phyloP scores from a whole-genome alignment of 2,113 vertebrate genomes.

The Ramphastos sulfuratus region DNA sequence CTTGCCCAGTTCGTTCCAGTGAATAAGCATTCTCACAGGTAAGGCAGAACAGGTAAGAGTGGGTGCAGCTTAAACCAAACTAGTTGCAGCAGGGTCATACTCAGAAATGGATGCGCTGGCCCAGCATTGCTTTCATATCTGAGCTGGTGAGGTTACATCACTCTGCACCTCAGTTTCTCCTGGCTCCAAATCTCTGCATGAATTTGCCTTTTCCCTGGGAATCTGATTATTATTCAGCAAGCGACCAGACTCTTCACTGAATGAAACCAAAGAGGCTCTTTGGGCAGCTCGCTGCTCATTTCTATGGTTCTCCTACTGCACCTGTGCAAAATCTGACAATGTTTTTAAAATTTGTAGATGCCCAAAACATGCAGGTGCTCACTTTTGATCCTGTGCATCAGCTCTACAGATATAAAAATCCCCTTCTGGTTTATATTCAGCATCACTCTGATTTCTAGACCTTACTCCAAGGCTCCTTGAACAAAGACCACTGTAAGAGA shows the following conservation, averaged over 20 bases:
- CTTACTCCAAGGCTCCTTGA: not conserved
- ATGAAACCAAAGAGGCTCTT: not conserved
- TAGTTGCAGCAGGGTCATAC: not conserved
- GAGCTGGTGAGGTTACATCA: not conserved
- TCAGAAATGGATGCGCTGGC: not conserved
- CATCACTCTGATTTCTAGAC: not conserved
- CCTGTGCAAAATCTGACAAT: not conserved
- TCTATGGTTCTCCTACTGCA: not conserved
- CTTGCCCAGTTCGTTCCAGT: not conserved
- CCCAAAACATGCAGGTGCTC: not conserved
- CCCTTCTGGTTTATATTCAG: not conserved
- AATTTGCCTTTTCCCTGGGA: not conserved
- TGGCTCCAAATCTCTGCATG: not conserved
- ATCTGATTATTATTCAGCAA: not conserved
- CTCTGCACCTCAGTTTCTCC: not conserved
- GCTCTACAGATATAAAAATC: not conserved
- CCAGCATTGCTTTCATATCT: not conserved
- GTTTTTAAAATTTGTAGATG: not conserved
- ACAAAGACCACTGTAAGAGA: not conserved
- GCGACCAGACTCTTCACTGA: accelerated
- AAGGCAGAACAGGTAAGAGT: not conserved
- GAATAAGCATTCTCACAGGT: not conserved
- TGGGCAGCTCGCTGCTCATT: not conserved
- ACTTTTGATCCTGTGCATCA: not conserved
- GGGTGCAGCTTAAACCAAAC: not conserved